These are phyloP conservation scores for Chinchilla lanigera DNA, from an alignment of 2,113 vertebrate species.

Conservation along the genomic window DNA sequence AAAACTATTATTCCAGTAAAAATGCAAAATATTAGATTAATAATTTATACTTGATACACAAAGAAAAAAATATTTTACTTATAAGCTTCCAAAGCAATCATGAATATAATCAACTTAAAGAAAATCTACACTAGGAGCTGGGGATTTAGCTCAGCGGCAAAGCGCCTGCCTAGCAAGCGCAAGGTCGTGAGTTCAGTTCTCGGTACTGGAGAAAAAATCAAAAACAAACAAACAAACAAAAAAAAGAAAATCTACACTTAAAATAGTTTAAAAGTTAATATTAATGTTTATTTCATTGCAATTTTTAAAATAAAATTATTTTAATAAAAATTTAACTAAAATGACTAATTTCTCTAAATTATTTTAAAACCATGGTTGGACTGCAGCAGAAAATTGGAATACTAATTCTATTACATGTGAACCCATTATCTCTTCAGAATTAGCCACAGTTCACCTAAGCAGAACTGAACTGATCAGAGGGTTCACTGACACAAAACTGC, in stretches of 20 bases:
- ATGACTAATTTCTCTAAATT: not conserved
- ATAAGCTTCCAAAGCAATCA: not conserved
- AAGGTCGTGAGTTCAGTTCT: no score
- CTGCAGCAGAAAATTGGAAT: not conserved
- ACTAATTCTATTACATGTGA: not conserved
- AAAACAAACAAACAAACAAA: no score
- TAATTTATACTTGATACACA: not conserved
- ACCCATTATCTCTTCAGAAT: not conserved
- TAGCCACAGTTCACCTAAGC: not conserved
- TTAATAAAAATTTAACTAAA: not conserved
- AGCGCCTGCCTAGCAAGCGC: no score
- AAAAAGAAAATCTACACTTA: not conserved
- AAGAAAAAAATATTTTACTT: not conserved
- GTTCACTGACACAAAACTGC: not conserved
- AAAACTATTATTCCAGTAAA: not conserved
- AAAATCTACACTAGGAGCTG: not conserved
- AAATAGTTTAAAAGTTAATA: not conserved
- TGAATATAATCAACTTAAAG: not conserved
- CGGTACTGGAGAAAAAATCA: no score
- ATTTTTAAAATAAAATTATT: not conserved
- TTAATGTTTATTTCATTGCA: not conserved
- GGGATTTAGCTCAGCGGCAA: no score
- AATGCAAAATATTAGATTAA: not conserved
- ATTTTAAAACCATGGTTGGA: not conserved
- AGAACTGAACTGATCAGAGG: not conserved